phyloP scores from a whole-genome alignment of 2,113 vertebrate species.

The Tyrannus savana region DNA sequence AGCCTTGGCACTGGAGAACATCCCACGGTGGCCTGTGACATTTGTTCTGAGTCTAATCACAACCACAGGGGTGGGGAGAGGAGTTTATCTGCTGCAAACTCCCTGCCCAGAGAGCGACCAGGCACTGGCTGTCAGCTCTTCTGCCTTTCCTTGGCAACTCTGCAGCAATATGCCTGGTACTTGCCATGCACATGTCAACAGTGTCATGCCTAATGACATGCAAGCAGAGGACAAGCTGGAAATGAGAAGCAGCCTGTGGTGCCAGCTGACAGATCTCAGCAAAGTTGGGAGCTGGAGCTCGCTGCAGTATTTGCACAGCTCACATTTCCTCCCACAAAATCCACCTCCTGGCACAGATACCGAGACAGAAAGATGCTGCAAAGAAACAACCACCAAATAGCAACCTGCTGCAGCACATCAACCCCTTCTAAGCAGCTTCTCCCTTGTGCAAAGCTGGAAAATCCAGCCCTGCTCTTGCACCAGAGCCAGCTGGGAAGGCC shows the following conservation, averaged over 20 bases:
- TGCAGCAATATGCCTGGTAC: background rate
- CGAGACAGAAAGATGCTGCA: background rate
- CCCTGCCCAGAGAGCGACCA: background rate
- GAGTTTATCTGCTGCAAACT: background rate
- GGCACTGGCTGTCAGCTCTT: conserved; percentile 2
- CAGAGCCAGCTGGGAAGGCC: background rate
- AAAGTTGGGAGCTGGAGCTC: background rate
- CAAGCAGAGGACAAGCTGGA: conserved; percentile 30
- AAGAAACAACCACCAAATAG: background rate
- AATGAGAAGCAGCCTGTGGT: conserved; percentile 5
- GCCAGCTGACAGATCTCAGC: conserved; percentile 24
- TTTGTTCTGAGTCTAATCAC: background rate
- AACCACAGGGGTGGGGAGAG: background rate
- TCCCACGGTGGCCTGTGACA: background rate
- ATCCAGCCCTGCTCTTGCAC: background rate
- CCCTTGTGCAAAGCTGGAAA: background rate
- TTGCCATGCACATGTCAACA: conserved; percentile 40
- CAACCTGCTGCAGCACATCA: background rate
- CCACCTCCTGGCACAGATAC: background rate
- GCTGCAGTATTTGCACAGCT: conserved; percentile 27
- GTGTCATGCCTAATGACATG: background rate
- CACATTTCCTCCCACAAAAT: background rate
- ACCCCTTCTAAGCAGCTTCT: background rate
- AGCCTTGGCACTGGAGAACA: background rate
- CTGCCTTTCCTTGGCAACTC: conserved; percentile 9